These are phyloP conservation scores for Drosophila kohkoa DNA, from an alignment of 1,140 invertebrate species.

Conservation along the genomic window DNA sequence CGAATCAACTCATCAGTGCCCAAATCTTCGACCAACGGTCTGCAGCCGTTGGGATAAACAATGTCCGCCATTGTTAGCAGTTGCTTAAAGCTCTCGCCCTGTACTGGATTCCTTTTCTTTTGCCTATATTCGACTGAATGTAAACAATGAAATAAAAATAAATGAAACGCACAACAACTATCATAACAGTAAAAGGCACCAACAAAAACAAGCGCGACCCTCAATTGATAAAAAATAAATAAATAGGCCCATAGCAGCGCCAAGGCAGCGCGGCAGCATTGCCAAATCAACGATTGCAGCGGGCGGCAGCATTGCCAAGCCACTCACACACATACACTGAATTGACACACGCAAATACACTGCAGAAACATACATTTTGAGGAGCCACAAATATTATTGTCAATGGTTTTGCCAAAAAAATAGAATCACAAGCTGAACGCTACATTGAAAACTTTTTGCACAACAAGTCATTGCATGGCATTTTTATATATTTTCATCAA, in stretches of 20 bases:
- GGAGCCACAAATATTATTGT: neutral
- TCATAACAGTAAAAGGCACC: slow-evolving; percentile 19
- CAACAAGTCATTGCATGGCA: neutral
- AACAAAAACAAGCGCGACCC: slow-evolving; percentile 56
- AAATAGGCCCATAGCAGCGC: slow-evolving; percentile 36
- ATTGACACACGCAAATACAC: slow-evolving; percentile 18
- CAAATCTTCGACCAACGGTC: slow-evolving; percentile 95
- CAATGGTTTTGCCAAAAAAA: slow-evolving; percentile 7
- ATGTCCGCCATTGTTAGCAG: slow-evolving; percentile 86
- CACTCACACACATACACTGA: slow-evolving; percentile 38
- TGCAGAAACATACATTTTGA: slow-evolving; percentile 12
- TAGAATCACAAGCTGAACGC: slow-evolving; percentile 6
- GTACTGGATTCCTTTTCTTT: neutral
- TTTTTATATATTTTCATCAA: slow-evolving; percentile 31
- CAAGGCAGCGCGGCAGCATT: slow-evolving; percentile 55
- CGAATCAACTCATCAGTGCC: slow-evolving; percentile 97
- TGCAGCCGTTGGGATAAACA: slow-evolving; percentile 94
- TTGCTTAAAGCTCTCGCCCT: slow-evolving; percentile 15
- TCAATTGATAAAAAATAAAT: slow-evolving; percentile 34
- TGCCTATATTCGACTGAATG: slow-evolving; percentile 22
- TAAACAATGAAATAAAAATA: slow-evolving; percentile 13
- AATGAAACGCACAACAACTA: slow-evolving; percentile 14
- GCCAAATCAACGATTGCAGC: slow-evolving; percentile 67
- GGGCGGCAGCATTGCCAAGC: slow-evolving; percentile 73
- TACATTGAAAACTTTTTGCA: neutral